A percentile compares a stretch with the other conserved stretches of the same genome.
Conservation (phyloP, 2,888 invertebrate species). For the Romanomermis culicivorax region DNA sequence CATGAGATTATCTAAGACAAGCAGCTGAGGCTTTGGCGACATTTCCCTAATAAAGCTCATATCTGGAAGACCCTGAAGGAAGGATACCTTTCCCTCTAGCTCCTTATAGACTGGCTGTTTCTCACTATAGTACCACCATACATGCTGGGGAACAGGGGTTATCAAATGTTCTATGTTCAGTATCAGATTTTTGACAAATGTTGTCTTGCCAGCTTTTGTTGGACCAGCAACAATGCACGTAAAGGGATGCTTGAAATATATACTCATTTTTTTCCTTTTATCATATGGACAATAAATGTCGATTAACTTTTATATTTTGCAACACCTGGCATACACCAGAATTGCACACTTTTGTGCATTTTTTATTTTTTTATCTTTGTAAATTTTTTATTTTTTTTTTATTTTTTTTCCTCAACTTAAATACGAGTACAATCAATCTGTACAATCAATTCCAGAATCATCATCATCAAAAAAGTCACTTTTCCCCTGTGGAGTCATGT, state of each 20-base stretch:
- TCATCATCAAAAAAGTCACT: too few species aligned
- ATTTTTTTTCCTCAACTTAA: too few species aligned
- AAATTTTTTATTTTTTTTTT: too few species aligned
- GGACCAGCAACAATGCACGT: neutral
- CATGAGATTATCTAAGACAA: neutral
- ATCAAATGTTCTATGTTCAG: neutral
- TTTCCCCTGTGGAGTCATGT: too few species aligned
- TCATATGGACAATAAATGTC: too few species aligned
- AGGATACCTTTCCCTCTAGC: neutral
- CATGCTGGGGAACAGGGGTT: neutral
- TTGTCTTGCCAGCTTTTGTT: conserved; percentile 1
- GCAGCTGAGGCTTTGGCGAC: neutral
- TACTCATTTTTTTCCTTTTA: too few species aligned
- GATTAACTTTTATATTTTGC: too few species aligned
- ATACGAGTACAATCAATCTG: too few species aligned
- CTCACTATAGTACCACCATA: neutral
- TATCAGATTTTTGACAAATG: neutral
- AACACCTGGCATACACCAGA: too few species aligned
- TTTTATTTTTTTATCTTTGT: too few species aligned
- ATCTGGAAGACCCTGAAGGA: neutral
- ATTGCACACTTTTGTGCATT: too few species aligned
- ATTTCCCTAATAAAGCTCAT: neutral
- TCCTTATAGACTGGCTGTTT: neutral
- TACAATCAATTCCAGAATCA: too few species aligned
- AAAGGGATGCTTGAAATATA: neutral